Percentiles rank a stretch among this genome's conserved stretches.
Conservation (phyloP, 2,888 invertebrate species). For the Drosophila paramelanica region DNA sequence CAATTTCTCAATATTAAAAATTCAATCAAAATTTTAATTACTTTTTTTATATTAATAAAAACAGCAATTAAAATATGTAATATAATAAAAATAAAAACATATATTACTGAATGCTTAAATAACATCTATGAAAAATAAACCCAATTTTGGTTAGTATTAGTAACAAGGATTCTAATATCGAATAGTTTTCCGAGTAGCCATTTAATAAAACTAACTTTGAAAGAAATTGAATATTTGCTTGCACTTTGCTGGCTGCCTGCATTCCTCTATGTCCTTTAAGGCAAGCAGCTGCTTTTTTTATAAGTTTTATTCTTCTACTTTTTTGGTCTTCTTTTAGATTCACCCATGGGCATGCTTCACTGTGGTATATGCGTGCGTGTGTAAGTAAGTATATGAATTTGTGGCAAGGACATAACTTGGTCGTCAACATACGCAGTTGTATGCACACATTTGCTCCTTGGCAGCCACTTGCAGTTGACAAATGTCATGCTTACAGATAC, state of each 20-base stretch:
- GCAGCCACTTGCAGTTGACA: constrained; percentile 72
- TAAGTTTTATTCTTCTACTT: no score
- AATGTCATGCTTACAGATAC: constrained; percentile 72
- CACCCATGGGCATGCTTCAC: constrained; percentile 11
- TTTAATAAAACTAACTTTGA: not conserved
- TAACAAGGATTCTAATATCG: not conserved
- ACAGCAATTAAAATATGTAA: no score
- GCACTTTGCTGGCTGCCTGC: not conserved
- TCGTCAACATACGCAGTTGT: constrained; percentile 64
- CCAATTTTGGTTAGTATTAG: no score
- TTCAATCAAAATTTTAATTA: no score
- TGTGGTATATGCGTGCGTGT: constrained; percentile 25
- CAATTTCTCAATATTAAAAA: no score
- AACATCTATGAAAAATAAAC: no score
- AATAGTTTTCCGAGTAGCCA: not conserved
- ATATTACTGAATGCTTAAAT: no score
- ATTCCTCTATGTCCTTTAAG: no score
- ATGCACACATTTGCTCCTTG: constrained; percentile 57
- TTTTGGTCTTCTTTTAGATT: not conserved
- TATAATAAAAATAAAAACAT: no score
- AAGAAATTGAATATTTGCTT: not conserved
- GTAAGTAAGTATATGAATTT: constrained; percentile 43
- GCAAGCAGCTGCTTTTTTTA: not conserved
- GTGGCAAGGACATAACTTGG: constrained; percentile 74
- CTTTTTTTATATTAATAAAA: no score